Evolutionary conservation across 2,113 vertebrate species (phyloP).

Genomic region (Passer domesticus): DNA sequence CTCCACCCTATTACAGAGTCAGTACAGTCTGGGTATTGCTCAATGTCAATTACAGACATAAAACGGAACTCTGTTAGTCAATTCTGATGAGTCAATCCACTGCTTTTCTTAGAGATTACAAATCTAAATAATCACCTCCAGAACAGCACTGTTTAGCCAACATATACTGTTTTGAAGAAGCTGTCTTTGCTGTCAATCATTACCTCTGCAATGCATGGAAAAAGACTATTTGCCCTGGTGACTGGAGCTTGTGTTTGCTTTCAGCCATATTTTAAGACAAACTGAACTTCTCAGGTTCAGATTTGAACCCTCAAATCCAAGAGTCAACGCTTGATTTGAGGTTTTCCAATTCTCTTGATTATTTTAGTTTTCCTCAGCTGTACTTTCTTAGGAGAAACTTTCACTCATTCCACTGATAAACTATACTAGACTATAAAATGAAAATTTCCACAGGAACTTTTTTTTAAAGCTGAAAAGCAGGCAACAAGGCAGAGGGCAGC

Average conservation of each 20-base stretch:
- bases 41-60: conserved; percentile 39
- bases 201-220: not conserved
- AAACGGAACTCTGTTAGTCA: conserved; percentile 49
- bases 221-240: not conserved
- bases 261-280: not conserved
- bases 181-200: not conserved
- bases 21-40: conserved; percentile 18
- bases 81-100: conserved; percentile 39
- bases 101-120: conserved; percentile 48
- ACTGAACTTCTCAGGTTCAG: not conserved
- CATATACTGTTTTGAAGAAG: not conserved
- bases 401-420: not conserved
- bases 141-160: not conserved
- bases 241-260: not conserved
- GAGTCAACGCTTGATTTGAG: not conserved
- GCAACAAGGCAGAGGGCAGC: not conserved
- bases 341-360: not conserved
- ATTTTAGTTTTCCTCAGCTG: not conserved
- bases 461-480: not conserved
- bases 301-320: not conserved
- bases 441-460: not conserved
- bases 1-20: conserved; percentile 41
- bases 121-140: not conserved
- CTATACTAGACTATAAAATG: not conserved
- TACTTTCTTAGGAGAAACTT: not conserved